A percentile compares a stretch with the other conserved stretches of the same genome.
These are phyloP conservation scores for Planiliza haematocheilus DNA, from an alignment of 2,113 vertebrate species.

Conservation along the genomic window DNA sequence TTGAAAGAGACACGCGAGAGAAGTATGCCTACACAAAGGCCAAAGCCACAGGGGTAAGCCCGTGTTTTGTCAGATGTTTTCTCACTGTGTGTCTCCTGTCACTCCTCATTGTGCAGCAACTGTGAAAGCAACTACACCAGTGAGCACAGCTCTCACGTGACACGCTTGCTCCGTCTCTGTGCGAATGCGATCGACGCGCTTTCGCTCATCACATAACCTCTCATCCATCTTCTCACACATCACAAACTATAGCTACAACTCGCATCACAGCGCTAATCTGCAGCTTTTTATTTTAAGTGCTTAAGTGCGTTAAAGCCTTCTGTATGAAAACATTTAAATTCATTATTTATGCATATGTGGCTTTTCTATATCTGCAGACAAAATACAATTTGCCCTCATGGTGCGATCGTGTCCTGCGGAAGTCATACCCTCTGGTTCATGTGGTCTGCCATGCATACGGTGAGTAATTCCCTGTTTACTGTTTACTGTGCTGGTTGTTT, in stretches of 20 bases:
- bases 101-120: not conserved
- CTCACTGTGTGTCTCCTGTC: not conserved
- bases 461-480: conserved; percentile 70
- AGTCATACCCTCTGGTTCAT: conserved; percentile 95
- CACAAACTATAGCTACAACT: no score
- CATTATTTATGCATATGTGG: not conserved
- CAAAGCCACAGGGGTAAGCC: conserved; percentile 94
- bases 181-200: no score
- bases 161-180: not conserved
- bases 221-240: not conserved
- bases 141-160: not conserved
- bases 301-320: no score
- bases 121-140: not conserved
- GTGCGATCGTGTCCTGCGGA: conserved; percentile 97
- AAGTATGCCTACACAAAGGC: conserved; percentile 97
- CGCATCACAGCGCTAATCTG: no score
- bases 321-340: not conserved
- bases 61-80: conserved; percentile 47
- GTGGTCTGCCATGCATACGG: conserved; percentile 96
- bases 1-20: conserved; percentile 92
- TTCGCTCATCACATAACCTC: not conserved
- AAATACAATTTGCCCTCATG: conserved; percentile 99
- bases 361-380: conserved; percentile 82
- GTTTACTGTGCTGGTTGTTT: not conserved
- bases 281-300: no score